Conservation (phyloP, 2,113 vertebrate species). For the Corythoichthys haematopterus region DNA sequence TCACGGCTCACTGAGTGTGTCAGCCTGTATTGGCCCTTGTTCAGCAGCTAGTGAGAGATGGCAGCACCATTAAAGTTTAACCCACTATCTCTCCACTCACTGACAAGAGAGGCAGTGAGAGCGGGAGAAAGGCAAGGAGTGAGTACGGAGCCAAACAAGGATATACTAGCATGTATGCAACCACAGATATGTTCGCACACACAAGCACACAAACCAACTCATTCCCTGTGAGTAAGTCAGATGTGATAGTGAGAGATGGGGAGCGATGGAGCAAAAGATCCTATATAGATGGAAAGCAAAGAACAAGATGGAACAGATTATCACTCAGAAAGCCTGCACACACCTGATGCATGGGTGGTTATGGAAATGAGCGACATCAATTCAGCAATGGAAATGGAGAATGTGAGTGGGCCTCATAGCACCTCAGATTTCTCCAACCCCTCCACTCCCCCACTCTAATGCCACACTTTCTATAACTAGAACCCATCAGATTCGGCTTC, state of each 20-base stretch:
- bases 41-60: slow-evolving; percentile 66
- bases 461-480: slow-evolving; percentile 41
- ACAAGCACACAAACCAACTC: slow-evolving; percentile 19
- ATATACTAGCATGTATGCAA: slow-evolving; percentile 44
- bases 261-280: slow-evolving; percentile 60
- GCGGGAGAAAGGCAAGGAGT: slow-evolving; percentile 30
- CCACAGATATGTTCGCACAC: slow-evolving; percentile 31
- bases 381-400: slow-evolving; percentile 44
- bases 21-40: slow-evolving; percentile 61
- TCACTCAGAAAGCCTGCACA: slow-evolving; percentile 30
- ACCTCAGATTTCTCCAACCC: slow-evolving; percentile 18
- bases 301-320: slow-evolving; percentile 59
- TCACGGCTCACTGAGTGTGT: slow-evolving; percentile 68
- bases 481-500: slow-evolving; percentile 27
- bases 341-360: slow-evolving; percentile 18
- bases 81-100: slow-evolving; percentile 63
- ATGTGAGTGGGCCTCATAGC: slow-evolving; percentile 20
- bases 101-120: slow-evolving; percentile 27
- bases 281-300: slow-evolving; percentile 55
- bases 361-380: slow-evolving; percentile 53
- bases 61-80: slow-evolving; percentile 76
- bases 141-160: slow-evolving; percentile 30
- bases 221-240: slow-evolving; percentile 42
- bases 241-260: slow-evolving; percentile 54
- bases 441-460: slow-evolving; percentile 16